Conservation (phyloP, 2,797 vertebrate species). For the Crypturellus tataupa region DNA sequence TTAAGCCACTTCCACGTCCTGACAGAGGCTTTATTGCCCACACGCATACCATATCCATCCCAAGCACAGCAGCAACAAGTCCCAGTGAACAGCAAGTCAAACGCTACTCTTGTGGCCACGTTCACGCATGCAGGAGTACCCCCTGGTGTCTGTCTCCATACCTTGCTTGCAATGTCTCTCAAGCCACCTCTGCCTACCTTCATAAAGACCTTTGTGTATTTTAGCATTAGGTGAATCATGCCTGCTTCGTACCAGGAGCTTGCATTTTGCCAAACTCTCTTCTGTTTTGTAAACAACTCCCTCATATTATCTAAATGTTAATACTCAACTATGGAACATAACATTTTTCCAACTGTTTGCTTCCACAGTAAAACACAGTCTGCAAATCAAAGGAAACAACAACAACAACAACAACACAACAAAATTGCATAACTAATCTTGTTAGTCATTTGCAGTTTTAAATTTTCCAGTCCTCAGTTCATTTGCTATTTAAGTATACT, state of each 20-base stretch:
- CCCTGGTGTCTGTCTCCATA: rapidly evolving
- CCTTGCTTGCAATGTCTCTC: rapidly evolving
- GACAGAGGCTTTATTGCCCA: not conserved
- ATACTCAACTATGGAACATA: rapidly evolving
- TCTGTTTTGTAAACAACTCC: not conserved
- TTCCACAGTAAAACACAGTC: not conserved
- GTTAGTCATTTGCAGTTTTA: not conserved
- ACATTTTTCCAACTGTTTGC: not conserved
- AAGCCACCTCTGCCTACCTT: not conserved
- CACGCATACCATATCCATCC: not conserved
- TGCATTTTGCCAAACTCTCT: not conserved
- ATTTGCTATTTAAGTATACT: not conserved
- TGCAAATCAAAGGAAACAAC: not conserved
- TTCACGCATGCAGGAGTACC: rapidly evolving
- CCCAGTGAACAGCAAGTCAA: not conserved
- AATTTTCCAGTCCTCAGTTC: not conserved
- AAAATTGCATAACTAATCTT: rapidly evolving
- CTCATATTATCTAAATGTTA: rapidly evolving
- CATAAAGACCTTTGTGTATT: not conserved
- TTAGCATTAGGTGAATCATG: not conserved
- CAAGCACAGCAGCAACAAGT: not conserved
- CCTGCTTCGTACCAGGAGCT: rapidly evolving
- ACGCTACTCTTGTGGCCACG: not conserved
- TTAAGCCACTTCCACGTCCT: not conserved
- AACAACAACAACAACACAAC: not conserved